A percentile compares a stretch with the other conserved stretches of the same genome.
Evolutionary conservation across 2,888 invertebrate species (phyloP).

Genomic region (Dusona sp.): DNA sequence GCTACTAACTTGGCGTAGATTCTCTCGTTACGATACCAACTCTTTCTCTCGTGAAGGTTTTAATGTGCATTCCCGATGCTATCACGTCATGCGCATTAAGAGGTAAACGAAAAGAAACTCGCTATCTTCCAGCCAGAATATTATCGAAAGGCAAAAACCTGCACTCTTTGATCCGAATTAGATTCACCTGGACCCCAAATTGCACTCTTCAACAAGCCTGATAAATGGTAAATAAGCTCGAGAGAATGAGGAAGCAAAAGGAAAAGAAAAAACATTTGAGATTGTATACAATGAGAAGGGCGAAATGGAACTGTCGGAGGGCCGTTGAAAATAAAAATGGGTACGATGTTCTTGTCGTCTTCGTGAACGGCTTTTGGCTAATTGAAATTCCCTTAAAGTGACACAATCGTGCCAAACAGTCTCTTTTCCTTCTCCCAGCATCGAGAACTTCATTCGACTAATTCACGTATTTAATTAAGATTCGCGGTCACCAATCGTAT

Average conservation of each 20-base stretch:
- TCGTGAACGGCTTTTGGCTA: constrained; percentile 68
- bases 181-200: constrained; percentile 45
- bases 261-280: constrained; percentile 43
- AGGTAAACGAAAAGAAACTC: constrained; percentile 9
- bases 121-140: constrained; percentile 29
- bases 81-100: constrained; percentile 22
- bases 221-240: constrained; percentile 47
- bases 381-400: constrained; percentile 75
- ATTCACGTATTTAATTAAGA: constrained; percentile 16
- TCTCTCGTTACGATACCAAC: neutral
- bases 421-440: neutral
- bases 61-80: constrained; percentile 30
- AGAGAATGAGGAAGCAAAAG: constrained; percentile 18
- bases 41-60: constrained; percentile 7
- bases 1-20: neutral
- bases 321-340: constrained; percentile 48
- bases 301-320: constrained; percentile 39
- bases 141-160: constrained; percentile 38
- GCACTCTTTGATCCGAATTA: constrained; percentile 38
- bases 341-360: constrained; percentile 32
- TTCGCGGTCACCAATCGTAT: neutral
- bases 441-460: constrained; percentile 37
- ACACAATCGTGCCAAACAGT: constrained; percentile 52
- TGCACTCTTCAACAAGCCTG: constrained; percentile 48
- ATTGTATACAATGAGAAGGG: constrained; percentile 33